A percentile compares a stretch with the other conserved stretches of the same genome.
Evolutionary conservation across 2,113 vertebrate species (phyloP).

Genomic region (Catharus fuscescens): DNA sequence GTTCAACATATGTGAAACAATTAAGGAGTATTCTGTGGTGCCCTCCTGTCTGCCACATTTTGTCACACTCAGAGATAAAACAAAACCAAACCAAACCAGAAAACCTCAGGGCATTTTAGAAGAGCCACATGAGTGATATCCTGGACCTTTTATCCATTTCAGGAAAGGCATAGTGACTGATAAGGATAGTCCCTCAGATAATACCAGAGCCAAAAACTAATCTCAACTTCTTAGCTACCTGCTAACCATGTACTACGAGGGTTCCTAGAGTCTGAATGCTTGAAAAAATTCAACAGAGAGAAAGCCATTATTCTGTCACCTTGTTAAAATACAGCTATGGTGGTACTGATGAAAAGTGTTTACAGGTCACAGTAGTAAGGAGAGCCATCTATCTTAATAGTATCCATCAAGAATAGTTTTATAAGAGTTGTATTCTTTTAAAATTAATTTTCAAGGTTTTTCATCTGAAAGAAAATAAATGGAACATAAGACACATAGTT

Average conservation of each 20-base stretch:
- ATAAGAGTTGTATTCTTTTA: not conserved
- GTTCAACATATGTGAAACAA: constrained; percentile 48
- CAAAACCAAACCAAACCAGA: not conserved
- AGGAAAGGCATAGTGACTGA: constrained; percentile 32
- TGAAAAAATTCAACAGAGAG: not conserved
- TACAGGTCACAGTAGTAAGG: not conserved
- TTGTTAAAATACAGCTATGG: not conserved
- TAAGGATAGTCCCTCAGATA: constrained; percentile 34
- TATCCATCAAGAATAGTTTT: not conserved
- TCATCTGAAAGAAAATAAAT: not conserved
- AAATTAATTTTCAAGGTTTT: not conserved
- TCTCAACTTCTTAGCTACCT: constrained; percentile 17
- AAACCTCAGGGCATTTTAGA: constrained; percentile 47
- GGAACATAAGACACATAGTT: not conserved
- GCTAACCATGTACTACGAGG: constrained; percentile 21
- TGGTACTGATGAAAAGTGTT: not conserved
- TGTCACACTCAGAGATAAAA: constrained; percentile 66
- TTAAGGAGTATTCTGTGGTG: not conserved
- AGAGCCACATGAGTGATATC: constrained; percentile 45
- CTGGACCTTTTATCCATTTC: constrained; percentile 34
- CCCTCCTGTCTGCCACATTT: constrained; percentile 44
- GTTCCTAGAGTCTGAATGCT: constrained; percentile 2
- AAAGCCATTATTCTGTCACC: constrained; percentile 5
- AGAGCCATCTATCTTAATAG: not conserved
- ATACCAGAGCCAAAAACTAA: constrained; percentile 21